A percentile compares a stretch with the other conserved stretches of the same genome.
Evolutionary conservation across 2,888 invertebrate genomes (phyloP).

Genomic region (Phytoseiulus persimilis): DNA sequence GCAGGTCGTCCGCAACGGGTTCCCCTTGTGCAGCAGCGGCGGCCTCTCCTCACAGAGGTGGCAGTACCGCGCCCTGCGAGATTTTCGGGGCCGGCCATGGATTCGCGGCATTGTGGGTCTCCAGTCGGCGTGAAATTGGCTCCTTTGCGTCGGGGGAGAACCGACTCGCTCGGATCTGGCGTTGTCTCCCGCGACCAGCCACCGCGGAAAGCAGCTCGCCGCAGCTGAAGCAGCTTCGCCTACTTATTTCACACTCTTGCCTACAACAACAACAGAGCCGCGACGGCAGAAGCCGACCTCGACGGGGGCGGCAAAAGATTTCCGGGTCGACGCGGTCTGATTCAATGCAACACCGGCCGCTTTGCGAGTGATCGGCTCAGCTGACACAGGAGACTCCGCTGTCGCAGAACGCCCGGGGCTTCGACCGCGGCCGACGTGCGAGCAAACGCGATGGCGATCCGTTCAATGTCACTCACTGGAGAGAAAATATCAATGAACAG

Average conservation of each 20-base stretch:
- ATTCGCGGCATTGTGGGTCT: conserved; percentile 26
- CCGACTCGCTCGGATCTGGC: background rate
- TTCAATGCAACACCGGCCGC: no score
- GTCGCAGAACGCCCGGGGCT: no score
- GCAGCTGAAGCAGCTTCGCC: background rate
- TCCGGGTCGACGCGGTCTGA: no score
- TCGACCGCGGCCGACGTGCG: no score
- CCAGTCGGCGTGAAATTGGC: conserved; percentile 38
- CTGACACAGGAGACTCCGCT: no score
- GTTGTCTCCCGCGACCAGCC: background rate
- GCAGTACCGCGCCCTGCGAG: background rate
- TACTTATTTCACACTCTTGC: background rate
- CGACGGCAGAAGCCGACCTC: background rate
- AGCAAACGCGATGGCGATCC: no score
- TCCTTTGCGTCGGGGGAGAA: conserved; percentile 22
- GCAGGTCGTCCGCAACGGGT: background rate
- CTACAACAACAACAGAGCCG: conserved; percentile 14
- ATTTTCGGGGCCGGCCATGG: background rate
- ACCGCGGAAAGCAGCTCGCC: background rate
- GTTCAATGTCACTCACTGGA: no score
- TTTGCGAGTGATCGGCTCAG: no score
- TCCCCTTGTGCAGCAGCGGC: background rate
- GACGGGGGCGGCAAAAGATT: background rate
- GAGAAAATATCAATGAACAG: no score
- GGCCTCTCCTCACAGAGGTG: background rate